These are phyloP conservation scores for Choreutis nemorana DNA, from an alignment of 2,888 invertebrate species.

Conservation along the genomic window DNA sequence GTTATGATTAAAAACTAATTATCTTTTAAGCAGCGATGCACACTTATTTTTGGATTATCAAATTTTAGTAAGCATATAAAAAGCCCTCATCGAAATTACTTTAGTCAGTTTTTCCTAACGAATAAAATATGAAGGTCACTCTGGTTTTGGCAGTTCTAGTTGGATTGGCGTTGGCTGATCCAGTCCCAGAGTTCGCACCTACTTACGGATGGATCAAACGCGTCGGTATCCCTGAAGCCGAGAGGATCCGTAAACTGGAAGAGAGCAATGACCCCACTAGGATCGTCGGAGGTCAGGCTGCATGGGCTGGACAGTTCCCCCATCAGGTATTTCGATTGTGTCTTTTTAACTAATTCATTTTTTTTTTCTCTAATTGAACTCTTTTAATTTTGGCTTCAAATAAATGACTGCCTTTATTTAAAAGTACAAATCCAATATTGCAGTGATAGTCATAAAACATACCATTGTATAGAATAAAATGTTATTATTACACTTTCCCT, in stretches of 20 bases:
- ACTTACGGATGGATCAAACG: slow-evolving; percentile 22
- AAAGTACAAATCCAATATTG: not conserved
- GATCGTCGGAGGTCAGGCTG: slow-evolving; percentile 27
- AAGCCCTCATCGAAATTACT: no score
- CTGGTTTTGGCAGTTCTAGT: no score
- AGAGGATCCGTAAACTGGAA: slow-evolving; percentile 25
- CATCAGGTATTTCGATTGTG: slow-evolving; percentile 22
- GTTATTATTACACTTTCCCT: no score
- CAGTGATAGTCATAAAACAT: not conserved
- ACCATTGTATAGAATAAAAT: no score
- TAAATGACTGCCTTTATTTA: not conserved
- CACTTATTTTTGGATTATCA: no score
- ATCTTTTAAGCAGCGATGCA: no score
- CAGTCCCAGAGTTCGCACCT: not conserved
- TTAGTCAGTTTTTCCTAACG: no score
- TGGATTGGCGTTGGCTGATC: no score
- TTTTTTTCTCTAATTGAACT: slow-evolving; percentile 1
- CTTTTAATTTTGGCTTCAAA: not conserved
- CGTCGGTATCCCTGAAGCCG: slow-evolving; percentile 24
- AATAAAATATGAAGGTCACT: no score
- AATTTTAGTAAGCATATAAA: no score
- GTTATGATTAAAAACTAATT: no score
- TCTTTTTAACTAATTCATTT: slow-evolving; percentile 1
- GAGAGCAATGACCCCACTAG: slow-evolving; percentile 19
- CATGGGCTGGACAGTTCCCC: slow-evolving; percentile 22